Evolutionary conservation across 2,888 invertebrate species (phyloP).

Genomic region (Raillietiella orientalis): DNA sequence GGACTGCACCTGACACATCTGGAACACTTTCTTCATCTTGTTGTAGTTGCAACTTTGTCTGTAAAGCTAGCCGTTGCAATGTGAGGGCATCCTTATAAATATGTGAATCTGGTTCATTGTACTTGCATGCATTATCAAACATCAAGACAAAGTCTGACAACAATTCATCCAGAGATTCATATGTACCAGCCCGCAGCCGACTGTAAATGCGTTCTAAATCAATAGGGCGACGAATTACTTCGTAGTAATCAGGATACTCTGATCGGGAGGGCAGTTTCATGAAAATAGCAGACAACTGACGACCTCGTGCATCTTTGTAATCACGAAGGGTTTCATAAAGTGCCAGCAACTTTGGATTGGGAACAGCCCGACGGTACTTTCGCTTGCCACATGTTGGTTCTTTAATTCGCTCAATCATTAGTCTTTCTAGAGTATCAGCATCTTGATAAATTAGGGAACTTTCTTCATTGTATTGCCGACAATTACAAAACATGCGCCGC

Average conservation of each 20-base stretch:
- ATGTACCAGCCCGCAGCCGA: conserved; percentile 36
- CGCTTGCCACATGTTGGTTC: conserved; percentile 16
- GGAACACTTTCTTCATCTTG: conserved; percentile 49
- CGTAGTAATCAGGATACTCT: conserved; percentile 84
- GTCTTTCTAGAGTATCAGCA: conserved; percentile 53
- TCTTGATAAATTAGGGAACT: conserved; percentile 83
- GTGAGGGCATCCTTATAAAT: conserved; percentile 87
- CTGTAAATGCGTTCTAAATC: conserved; percentile 80
- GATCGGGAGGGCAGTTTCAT: conserved; percentile 71
- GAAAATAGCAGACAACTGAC: conserved; percentile 79
- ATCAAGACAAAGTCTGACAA: conserved; percentile 63
- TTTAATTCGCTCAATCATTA: conserved; percentile 45
- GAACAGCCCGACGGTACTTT: conserved; percentile 13
- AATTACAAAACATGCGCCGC: conserved; percentile 82
- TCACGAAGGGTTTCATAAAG: conserved; percentile 67
- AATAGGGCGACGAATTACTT: conserved; percentile 80
- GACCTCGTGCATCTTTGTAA: conserved; percentile 45
- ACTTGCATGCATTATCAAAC: conserved; percentile 90
- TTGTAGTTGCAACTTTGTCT: conserved; percentile 60
- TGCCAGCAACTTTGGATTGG: conserved; percentile 44
- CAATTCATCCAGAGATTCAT: conserved; percentile 51
- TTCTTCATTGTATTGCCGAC: conserved; percentile 85
- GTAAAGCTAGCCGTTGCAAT: conserved; percentile 54
- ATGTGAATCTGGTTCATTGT: conserved; percentile 87
- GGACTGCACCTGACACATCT: conserved; percentile 57